These are phyloP conservation scores for Biston stratarius DNA, from an alignment of 2,888 invertebrate genomes.

Conservation along the genomic window DNA sequence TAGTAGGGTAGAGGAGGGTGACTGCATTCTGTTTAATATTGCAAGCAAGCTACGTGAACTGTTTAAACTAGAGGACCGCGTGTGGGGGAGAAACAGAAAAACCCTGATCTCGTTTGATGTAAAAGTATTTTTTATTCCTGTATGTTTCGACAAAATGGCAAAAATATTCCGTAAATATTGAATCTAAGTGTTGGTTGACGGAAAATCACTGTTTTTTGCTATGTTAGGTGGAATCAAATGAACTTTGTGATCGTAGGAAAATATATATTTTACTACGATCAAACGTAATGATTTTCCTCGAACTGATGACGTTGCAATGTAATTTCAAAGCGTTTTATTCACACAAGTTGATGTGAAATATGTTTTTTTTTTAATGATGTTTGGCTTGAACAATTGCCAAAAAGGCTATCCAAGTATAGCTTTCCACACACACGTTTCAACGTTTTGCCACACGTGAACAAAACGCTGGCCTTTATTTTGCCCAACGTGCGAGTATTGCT, in stretches of 20 bases:
- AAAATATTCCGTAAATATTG: constrained; percentile 34
- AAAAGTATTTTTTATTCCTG: constrained; percentile 44
- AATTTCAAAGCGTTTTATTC: neutral
- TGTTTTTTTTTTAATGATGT: too few relatives aligned
- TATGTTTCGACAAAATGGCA: constrained; percentile 20
- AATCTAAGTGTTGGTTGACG: constrained; percentile 23
- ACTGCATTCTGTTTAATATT: constrained; percentile 80
- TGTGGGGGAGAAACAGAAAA: constrained; percentile 43
- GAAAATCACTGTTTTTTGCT: constrained; percentile 12
- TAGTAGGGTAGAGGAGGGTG: constrained; percentile 53
- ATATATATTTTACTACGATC: constrained; percentile 2
- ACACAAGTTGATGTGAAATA: neutral
- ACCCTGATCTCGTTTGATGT: constrained; percentile 51
- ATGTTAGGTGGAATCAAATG: constrained; percentile 4
- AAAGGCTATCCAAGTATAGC: too few relatives aligned
- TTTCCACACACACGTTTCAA: too few relatives aligned
- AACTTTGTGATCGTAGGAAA: constrained; percentile 3
- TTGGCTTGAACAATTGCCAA: too few relatives aligned
- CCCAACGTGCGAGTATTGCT: too few relatives aligned
- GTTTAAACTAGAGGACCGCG: constrained; percentile 68
- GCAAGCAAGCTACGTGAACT: constrained; percentile 76
- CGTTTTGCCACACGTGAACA: too few relatives aligned
- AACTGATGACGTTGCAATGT: neutral
- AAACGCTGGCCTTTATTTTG: too few relatives aligned
- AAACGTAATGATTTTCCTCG: constrained; percentile 2